Percentiles rank a stretch among this genome's conserved stretches.
Evolutionary conservation across 2,113 vertebrate species (phyloP).

Genomic region (Chaetura pelagica): DNA sequence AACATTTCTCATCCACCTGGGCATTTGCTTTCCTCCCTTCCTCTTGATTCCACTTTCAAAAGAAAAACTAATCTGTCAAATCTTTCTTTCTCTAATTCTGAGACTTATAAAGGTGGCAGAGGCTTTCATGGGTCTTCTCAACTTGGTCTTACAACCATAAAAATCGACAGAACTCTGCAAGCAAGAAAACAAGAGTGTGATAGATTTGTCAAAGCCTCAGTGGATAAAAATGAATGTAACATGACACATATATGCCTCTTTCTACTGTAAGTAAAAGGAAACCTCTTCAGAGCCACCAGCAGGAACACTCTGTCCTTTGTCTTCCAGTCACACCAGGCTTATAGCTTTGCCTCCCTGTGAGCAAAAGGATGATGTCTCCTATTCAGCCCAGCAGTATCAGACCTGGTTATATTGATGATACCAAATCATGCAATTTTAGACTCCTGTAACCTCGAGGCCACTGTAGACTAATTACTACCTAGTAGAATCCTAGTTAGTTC

Average conservation of each 20-base stretch:
- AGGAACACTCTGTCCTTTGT: background rate
- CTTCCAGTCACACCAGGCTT: background rate
- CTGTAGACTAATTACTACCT: background rate
- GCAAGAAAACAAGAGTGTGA: background rate
- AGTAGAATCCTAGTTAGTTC: background rate
- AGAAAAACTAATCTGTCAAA: background rate
- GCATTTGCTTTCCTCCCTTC: background rate
- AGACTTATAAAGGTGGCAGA: constrained; percentile 20
- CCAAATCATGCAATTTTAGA: background rate
- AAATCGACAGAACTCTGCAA: background rate
- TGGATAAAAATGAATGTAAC: constrained; percentile 1
- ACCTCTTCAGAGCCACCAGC: background rate
- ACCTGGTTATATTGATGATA: background rate
- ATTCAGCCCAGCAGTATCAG: background rate
- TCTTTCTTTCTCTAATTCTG: background rate
- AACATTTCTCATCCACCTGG: background rate
- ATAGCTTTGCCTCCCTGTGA: background rate
- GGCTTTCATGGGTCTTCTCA: background rate
- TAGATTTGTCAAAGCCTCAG: background rate
- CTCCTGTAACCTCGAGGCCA: background rate
- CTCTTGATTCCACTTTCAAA: background rate
- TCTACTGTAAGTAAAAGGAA: background rate
- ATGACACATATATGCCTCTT: background rate
- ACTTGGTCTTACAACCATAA: background rate
- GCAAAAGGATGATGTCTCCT: background rate